Evolutionary conservation across 2,113 vertebrate species (phyloP), one percentile per base, ranked within the genome.

Genomic region (Tylochromis polylepis): DNA sequence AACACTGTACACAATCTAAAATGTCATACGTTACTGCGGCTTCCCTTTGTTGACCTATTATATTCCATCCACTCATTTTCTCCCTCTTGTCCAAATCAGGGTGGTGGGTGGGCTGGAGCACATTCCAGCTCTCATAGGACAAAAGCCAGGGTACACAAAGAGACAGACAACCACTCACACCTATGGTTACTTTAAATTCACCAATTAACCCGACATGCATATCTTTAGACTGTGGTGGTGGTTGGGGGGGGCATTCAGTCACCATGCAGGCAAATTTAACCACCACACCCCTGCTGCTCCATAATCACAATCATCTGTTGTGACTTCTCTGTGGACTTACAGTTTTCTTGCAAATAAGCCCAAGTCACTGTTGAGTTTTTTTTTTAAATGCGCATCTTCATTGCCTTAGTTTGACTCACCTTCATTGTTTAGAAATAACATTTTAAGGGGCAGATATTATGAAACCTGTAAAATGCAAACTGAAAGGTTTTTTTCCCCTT

Each of bases 81-180:
- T 72, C 14, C 41, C 0, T 46, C 41, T 27, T 72, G 11, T 18
- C 70, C 65, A 70, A 70, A 24, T 70, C 65, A 43, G 41, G 22
- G n/a, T 43, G n/a, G 2, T 0, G n/a, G 8, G 2, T 24, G 38
- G 65, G 3, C 38, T 70, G 65, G 65, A 70, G 36, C 62, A 41
- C 0, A 70, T 43, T 5, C n/a, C 0, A 29, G 24, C 41, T 75
- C 3, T 29, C 41, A 49, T 0, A 49, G 9, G 2, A 10, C 8
- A 29, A 51, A 72, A 10, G 8, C 16, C 14, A 46, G 14, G 22
- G 22, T 0, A 0, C 67, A 46, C 3, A 46, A 46, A 72, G 67
- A 75, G 41, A 49, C 41, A 75, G 5, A 75, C 15, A 49, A 49
- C 41, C 41, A 75, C 49, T 75, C 43, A 75, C 41, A 75, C 24